Percentiles rank a stretch among this genome's conserved stretches.
These are phyloP conservation scores for Nycticryphes semicollaris DNA, from an alignment of 2,113 vertebrate species.

Conservation along the genomic window DNA sequence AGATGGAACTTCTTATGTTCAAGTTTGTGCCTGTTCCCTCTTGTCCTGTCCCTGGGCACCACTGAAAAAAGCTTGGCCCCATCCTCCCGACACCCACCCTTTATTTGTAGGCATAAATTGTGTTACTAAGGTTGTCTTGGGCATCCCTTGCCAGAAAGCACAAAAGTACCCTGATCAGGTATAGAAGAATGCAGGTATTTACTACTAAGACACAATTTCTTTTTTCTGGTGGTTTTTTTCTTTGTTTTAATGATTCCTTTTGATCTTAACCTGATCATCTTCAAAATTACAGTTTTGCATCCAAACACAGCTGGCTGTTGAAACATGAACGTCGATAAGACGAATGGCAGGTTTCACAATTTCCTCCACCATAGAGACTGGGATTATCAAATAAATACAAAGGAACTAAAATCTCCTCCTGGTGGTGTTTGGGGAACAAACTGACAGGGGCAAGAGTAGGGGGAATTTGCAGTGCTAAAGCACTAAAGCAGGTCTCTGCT, in stretches of 20 bases:
- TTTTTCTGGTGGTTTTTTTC: neutral
- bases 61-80: too few species aligned
- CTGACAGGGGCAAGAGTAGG: neutral
- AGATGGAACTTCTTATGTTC: too few species aligned
- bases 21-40: too few species aligned
- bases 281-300: neutral
- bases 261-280: neutral
- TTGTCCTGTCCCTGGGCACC: too few species aligned
- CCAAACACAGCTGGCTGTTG: neutral
- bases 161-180: neutral
- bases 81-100: too few species aligned
- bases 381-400: neutral
- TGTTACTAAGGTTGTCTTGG: neutral
- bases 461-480: neutral
- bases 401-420: neutral
- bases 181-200: neutral
- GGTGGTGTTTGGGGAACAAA: neutral
- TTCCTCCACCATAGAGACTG: neutral
- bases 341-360: accelerated
- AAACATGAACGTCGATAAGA: neutral
- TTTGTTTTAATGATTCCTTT: neutral
- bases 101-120: too few species aligned
- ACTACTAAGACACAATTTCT: neutral
- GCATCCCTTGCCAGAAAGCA: neutral
- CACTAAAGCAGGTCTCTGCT: neutral